Evolutionary conservation across 1,140 invertebrate genomes (phyloP).

Genomic region (Nasonia vitripennis): DNA sequence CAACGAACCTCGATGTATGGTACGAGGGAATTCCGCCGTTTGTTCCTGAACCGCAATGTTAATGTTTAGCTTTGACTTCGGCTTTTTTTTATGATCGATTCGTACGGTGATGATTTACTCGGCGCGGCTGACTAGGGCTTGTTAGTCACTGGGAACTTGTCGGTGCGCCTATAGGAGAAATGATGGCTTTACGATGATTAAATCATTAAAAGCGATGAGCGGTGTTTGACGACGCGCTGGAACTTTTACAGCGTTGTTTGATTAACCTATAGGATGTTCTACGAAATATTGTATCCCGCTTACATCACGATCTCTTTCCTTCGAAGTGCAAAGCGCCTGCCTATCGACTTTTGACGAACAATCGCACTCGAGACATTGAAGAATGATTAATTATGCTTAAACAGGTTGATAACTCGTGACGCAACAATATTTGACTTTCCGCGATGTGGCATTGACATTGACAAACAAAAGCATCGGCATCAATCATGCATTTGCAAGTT

Average conservation of each 20-base stretch:
- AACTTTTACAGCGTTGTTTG: background rate
- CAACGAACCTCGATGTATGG: background rate
- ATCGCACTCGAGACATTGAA: too few species aligned
- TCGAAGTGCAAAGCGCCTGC: background rate
- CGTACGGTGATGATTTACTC: background rate
- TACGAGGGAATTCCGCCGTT: conserved; percentile 21
- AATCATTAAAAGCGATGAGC: background rate
- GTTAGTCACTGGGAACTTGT: background rate
- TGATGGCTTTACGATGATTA: conserved; percentile 28
- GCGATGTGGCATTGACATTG: too few species aligned
- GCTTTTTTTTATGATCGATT: conserved; percentile 47
- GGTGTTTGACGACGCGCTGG: background rate
- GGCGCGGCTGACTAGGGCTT: background rate
- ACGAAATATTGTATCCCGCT: background rate
- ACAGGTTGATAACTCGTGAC: background rate
- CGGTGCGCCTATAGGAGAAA: background rate
- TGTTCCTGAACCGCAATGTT: conserved; percentile 31
- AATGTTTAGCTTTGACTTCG: conserved; percentile 27
- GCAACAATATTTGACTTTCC: too few species aligned
- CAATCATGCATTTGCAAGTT: too few species aligned
- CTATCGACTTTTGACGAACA: background rate
- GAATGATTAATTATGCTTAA: background rate
- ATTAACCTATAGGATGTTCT: background rate
- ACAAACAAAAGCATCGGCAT: too few species aligned
- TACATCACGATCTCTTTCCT: background rate